Evolutionary conservation across 1,140 invertebrate species (phyloP).

Genomic region (Heliconius eleuchia): DNA sequence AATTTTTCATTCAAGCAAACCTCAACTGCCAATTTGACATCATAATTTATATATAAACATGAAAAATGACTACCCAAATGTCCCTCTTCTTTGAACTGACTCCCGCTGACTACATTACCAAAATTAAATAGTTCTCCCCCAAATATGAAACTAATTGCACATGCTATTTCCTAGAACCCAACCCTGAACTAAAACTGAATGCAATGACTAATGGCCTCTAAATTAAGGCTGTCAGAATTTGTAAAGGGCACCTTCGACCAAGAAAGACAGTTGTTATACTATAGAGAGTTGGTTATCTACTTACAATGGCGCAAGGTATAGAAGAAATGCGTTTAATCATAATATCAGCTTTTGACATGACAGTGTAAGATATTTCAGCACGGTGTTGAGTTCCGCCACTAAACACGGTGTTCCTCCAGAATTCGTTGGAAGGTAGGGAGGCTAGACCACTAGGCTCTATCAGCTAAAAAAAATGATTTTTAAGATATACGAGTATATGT

Average conservation of each 20-base stretch:
- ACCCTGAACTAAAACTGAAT: slow-evolving; percentile 18
- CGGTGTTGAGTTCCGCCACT: no score
- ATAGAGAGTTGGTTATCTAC: not conserved
- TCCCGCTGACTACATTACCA: slow-evolving; percentile 13
- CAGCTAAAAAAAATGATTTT: no score
- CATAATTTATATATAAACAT: not conserved
- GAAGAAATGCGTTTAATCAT: not conserved
- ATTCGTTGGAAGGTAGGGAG: no score
- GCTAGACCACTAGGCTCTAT: no score
- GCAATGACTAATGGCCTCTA: slow-evolving; percentile 45
- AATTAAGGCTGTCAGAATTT: slow-evolving; percentile 39
- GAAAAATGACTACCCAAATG: not conserved
- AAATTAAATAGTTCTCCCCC: slow-evolving; percentile 20
- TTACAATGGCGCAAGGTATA: not conserved
- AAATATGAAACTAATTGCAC: slow-evolving; percentile 36
- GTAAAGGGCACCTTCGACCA: slow-evolving; percentile 9
- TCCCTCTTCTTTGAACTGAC: not conserved
- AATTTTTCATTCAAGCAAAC: not conserved
- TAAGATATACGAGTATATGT: no score
- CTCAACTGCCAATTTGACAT: not conserved
- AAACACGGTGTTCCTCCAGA: no score
- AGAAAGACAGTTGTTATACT: not conserved
- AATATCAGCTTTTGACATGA: not conserved
- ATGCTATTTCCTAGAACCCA: slow-evolving; percentile 32
- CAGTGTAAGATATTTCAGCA: no score